Percentiles rank a stretch among this genome's conserved stretches.
These are phyloP conservation scores for Dasypus novemcinctus DNA, from an alignment of 2,113 vertebrate genomes.

Conservation along the genomic window DNA sequence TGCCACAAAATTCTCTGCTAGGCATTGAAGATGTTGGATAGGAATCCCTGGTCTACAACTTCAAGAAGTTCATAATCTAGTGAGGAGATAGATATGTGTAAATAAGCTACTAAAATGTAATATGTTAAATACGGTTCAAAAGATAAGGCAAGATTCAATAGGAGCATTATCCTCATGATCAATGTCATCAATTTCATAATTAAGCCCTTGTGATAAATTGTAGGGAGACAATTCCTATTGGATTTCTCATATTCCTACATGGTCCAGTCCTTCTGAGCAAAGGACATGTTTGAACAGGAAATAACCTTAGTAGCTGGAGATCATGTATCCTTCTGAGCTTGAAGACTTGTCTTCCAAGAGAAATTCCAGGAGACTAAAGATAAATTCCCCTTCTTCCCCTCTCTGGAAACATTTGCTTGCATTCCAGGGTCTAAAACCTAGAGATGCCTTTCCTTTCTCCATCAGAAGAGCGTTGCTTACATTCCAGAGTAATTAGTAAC, in stretches of 20 bases:
- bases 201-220: not conserved
- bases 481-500: not conserved
- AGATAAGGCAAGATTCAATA: not conserved
- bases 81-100: not conserved
- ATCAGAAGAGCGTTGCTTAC: not conserved
- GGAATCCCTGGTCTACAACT: not conserved
- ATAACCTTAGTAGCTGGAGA: not conserved
- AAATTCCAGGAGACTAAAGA: not conserved
- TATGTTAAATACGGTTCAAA: not conserved
- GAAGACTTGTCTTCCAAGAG: not conserved
- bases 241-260: not conserved
- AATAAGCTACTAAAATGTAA: not conserved
- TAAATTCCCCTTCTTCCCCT: not conserved
- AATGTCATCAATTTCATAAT: not conserved
- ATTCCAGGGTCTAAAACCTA: not conserved
- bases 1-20: not conserved
- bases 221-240: not conserved
- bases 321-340: not conserved
- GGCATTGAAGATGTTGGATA: not conserved
- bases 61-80: not conserved
- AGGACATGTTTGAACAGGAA: not conserved
- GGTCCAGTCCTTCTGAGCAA: not conserved
- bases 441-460: not conserved
- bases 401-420: not conserved
- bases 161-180: not conserved